phyloP scores from a whole-genome alignment of 1,140 invertebrate species.

The Colletes gigas region DNA sequence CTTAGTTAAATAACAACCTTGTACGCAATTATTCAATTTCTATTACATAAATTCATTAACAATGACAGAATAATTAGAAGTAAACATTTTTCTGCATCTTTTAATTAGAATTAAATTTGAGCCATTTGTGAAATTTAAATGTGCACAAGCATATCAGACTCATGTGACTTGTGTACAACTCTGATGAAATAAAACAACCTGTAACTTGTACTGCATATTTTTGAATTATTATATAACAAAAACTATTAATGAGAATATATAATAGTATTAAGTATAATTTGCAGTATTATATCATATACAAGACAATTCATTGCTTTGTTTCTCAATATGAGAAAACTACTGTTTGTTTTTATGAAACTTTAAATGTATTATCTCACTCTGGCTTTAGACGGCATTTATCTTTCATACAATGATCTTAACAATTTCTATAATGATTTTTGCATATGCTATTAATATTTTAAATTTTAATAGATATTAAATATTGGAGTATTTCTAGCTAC shows the following conservation, averaged over 20 bases:
- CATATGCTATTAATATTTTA: constrained; percentile 50
- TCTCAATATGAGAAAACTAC: constrained; percentile 79
- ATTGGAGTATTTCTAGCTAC: constrained; percentile 68
- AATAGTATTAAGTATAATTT: constrained; percentile 43
- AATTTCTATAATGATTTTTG: constrained; percentile 54
- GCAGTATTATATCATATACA: constrained; percentile 42
- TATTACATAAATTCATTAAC: constrained; percentile 36
- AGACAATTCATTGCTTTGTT: constrained; percentile 58
- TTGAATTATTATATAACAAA: constrained; percentile 47
- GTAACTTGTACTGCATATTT: constrained; percentile 49
- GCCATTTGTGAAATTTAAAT: constrained; percentile 9
- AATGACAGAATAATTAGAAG: constrained; percentile 39
- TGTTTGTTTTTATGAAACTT: constrained; percentile 59
- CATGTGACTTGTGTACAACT: neutral
- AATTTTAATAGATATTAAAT: constrained; percentile 65
- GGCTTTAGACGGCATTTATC: constrained; percentile 60
- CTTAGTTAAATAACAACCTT: constrained; percentile 29
- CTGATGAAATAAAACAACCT: constrained; percentile 43
- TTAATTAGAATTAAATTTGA: constrained; percentile 8
- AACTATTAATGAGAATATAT: constrained; percentile 31
- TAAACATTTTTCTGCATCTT: constrained; percentile 39
- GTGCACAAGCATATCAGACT: constrained; percentile 8
- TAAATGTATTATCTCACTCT: constrained; percentile 66
- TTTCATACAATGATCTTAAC: constrained; percentile 59
- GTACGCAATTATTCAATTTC: neutral